Evolutionary conservation across 2,888 invertebrate species (phyloP).

Genomic region (Heliconius cydno): DNA sequence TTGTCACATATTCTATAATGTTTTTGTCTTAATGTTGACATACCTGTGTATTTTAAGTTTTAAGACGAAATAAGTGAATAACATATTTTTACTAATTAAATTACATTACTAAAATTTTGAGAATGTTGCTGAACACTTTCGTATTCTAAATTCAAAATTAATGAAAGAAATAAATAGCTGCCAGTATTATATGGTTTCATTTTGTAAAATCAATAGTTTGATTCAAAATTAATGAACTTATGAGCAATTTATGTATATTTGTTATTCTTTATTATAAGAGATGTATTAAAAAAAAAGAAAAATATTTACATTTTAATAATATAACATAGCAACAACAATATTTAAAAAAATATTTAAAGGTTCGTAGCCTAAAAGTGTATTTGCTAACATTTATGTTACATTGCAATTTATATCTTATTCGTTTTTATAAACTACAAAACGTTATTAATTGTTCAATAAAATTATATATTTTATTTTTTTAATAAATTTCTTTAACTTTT

Average conservation of each 20-base stretch:
- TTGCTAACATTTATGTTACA: slow-evolving; percentile 3
- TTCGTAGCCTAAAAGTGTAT: not conserved
- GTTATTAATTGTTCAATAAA: slow-evolving; percentile 10
- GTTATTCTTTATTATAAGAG: not conserved
- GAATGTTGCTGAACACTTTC: not conserved
- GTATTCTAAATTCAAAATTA: not conserved
- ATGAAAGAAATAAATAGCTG: not conserved
- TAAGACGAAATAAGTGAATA: too few relatives aligned
- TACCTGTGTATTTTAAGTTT: too few relatives aligned
- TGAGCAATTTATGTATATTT: not conserved
- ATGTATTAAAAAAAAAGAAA: not conserved
- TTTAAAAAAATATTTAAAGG: not conserved
- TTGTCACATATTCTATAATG: too few relatives aligned
- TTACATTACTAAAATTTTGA: not conserved
- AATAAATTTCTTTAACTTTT: slow-evolving; percentile 2
- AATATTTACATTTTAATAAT: not conserved
- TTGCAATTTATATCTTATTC: not conserved
- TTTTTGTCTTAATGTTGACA: not conserved
- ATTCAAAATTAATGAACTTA: not conserved
- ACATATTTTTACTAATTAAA: not conserved
- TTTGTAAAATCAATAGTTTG: not conserved
- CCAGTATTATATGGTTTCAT: not conserved
- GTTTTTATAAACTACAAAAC: not conserved
- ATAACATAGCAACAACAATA: not conserved
- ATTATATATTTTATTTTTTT: not conserved